Evolutionary conservation across 2,113 vertebrate species (phyloP).

Genomic region (Alligator mississippiensis): DNA sequence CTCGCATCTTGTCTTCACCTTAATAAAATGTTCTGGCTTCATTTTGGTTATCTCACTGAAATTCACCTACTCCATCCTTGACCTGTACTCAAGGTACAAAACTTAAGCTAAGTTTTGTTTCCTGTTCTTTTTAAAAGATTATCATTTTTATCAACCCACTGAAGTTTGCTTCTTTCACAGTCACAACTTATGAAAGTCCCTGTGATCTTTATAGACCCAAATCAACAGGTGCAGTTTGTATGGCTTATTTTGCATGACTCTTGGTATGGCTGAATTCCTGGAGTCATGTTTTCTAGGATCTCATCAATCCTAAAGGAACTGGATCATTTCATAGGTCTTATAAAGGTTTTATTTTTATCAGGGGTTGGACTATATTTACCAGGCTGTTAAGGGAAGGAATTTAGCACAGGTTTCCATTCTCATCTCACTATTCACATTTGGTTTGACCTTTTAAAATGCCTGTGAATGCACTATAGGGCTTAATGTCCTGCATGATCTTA

Average conservation of each 20-base stretch:
- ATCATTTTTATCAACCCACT: background rate
- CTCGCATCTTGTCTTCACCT: background rate
- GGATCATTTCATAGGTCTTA: conserved; percentile 36
- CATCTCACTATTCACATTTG: conserved; percentile 66
- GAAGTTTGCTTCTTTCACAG: conserved; percentile 39
- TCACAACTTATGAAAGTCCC: background rate
- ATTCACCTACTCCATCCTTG: background rate
- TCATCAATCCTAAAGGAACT: conserved; percentile 22
- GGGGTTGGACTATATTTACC: conserved; percentile 37
- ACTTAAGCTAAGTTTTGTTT: background rate
- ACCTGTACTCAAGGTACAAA: background rate
- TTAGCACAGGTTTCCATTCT: conserved; percentile 41
- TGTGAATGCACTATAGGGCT: conserved; percentile 38
- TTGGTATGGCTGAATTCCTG: conserved; percentile 34
- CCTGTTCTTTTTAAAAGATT: background rate
- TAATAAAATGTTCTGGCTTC: background rate
- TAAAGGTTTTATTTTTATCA: conserved; percentile 54
- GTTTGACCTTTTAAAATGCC: conserved; percentile 55
- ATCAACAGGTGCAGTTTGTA: conserved; percentile 46
- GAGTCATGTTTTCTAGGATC: background rate
- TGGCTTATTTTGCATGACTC: conserved; percentile 12
- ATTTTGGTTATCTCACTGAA: background rate
- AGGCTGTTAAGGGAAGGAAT: conserved; percentile 47
- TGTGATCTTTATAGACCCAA: background rate
- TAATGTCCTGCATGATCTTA: conserved; percentile 45